Conservation (phyloP, 2,113 vertebrate species). For the Tachuris rubrigastra region DNA sequence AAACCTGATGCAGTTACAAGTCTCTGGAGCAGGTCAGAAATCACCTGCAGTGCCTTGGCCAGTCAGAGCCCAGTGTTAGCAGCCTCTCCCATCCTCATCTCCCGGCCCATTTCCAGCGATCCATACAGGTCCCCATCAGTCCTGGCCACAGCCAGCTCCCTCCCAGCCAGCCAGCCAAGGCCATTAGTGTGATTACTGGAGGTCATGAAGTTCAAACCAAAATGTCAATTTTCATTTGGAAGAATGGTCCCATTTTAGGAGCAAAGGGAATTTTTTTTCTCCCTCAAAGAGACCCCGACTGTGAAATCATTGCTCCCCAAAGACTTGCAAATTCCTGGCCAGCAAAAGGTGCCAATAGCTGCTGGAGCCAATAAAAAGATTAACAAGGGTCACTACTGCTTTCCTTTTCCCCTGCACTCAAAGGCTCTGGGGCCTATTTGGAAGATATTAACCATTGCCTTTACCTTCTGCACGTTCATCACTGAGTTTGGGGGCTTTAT, state of each 20-base stretch:
- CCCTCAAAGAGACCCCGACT: conserved; percentile 13
- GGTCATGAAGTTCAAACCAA: conserved; percentile 71
- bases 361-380: conserved; percentile 66
- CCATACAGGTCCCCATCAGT: conserved; percentile 49
- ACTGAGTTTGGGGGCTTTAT: conserved; percentile 27
- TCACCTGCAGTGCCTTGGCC: background rate
- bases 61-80: background rate
- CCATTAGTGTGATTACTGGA: conserved; percentile 72
- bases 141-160: conserved; percentile 30
- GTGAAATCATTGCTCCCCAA: conserved; percentile 65
- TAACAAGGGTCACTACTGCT: conserved; percentile 69
- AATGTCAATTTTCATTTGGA: conserved; percentile 74
- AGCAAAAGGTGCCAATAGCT: conserved; percentile 69
- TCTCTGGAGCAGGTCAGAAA: background rate
- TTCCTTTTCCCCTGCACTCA: conserved; percentile 42
- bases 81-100: background rate
- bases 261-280: conserved; percentile 9
- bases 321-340: conserved; percentile 60
- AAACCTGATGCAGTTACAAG: background rate
- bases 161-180: conserved; percentile 30
- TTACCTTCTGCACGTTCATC: conserved; percentile 38
- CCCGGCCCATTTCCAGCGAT: background rate
- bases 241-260: conserved; percentile 56
- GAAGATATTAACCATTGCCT: conserved; percentile 59
- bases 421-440: conserved; percentile 64